Base-by-base conservation (phyloP, 35 echinoderm and acorn worm species). In the Amphiura filiformis region DNA sequence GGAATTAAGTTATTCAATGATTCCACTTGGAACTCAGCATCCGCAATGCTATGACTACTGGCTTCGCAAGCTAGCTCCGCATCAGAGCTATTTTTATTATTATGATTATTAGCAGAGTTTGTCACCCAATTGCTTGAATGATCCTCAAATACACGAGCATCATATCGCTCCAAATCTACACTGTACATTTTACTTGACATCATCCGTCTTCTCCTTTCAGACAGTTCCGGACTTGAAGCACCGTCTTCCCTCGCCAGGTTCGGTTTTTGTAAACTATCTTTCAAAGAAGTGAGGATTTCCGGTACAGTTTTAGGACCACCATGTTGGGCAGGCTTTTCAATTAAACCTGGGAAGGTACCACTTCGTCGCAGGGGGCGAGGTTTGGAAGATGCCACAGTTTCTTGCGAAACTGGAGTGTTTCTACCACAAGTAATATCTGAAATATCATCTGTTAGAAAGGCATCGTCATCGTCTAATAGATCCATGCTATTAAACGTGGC, bases 281-380 rank as follows among this genome's bases (percentile, higher is more conserved):
- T 84, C 11, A 95, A 77, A n/a, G 86, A 84, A 32, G 86, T 79
- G 65, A 95, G 82, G 13, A 95, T 89, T 75, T 91, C 89, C 5
- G 91, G 39, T 11, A 95, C 86, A 36, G 41, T 92, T 35, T 85
- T 92, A 2, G 93, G 93, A n/a, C 89, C 86, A 26, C 33, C 28
- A 12, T 40, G 22, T 22, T 44, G 36, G 18, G 56, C 56, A 20
- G 57, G n/a, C 14, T 65, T 87, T 0, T 79, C 76, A 26, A n/a
- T 31, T 0, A 65, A 1, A 31, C 35, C 57, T 70, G 94, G 94
- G 64, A 84, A 96, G 3, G 94, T 89, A 18, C 86, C 84, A 37
- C 80, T 52, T 11, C 94, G 78, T 36, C 65, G 36, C 11, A 90
- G 77, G 0, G 14, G 87, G 15, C 85, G 64, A 37, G 7, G 32